Percentiles rank a stretch among this genome's conserved stretches.
phyloP scores from a whole-genome alignment of 2,113 vertebrate genomes.

The Lagopus muta region DNA sequence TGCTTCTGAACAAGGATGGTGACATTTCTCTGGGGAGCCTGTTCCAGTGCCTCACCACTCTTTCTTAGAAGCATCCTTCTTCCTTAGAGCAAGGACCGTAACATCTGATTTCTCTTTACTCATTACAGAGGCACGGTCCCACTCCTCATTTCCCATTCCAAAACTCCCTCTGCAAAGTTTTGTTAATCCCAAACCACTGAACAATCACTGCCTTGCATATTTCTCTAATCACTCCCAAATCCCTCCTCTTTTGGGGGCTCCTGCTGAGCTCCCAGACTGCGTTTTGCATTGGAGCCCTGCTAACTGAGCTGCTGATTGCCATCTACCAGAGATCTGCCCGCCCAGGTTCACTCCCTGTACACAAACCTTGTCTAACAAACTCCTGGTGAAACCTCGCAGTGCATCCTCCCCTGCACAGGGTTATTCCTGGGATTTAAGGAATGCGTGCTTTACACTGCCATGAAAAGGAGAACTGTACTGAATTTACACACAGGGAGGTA shows the following conservation, averaged over 20 bases:
- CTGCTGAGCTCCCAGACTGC: not conserved
- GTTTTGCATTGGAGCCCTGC: not conserved
- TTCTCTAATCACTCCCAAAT: constrained; percentile 12
- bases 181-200: not conserved
- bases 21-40: no score
- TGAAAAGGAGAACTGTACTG: constrained; percentile 48
- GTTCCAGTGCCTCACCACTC: no score
- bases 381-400: not conserved
- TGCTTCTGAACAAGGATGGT: no score
- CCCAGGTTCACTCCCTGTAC: not conserved
- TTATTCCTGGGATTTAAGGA: constrained; percentile 58
- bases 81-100: not conserved
- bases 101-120: not conserved
- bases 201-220: not conserved
- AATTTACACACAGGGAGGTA: not conserved
- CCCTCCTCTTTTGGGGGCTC: not conserved
- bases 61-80: not conserved
- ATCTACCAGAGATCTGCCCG: not conserved
- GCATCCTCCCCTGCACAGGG: constrained; percentile 28
- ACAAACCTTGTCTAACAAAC: not conserved
- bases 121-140: not conserved
- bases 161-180: not conserved
- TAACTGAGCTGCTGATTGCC: not conserved
- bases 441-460: not conserved
- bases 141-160: not conserved